These are phyloP conservation scores for Neoitamus cyanurus DNA, from an alignment of 2,888 invertebrate genomes.

Conservation along the genomic window DNA sequence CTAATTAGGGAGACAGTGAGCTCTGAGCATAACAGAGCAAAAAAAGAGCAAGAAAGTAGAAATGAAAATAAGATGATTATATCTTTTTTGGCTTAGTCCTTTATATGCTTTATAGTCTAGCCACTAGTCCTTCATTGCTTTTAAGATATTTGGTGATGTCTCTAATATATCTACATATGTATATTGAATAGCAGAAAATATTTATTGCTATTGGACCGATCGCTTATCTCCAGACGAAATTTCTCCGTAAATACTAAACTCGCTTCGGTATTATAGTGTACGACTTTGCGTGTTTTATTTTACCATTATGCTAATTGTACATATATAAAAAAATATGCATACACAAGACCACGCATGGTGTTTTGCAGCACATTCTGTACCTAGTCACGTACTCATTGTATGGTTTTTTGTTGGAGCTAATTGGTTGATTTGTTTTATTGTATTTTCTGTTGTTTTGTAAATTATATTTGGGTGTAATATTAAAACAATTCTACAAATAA, in stretches of 20 bases:
- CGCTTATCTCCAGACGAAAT: not conserved
- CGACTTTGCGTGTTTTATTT: not conserved
- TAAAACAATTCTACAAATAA: not conserved
- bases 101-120: too few relatives aligned
- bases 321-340: not conserved
- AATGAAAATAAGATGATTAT: too few relatives aligned
- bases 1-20: too few relatives aligned
- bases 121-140: too few relatives aligned
- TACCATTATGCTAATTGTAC: not conserved
- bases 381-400: not conserved
- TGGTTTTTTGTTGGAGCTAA: not conserved
- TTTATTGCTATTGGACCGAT: too few relatives aligned
- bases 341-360: not conserved
- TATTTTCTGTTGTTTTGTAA: not conserved
- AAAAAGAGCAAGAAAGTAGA: too few relatives aligned
- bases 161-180: too few relatives aligned
- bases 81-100: too few relatives aligned
- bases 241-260: not conserved
- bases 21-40: too few relatives aligned
- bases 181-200: too few relatives aligned
- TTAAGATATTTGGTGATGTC: too few relatives aligned
- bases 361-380: not conserved
- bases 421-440: not conserved
- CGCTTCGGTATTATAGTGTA: not conserved
- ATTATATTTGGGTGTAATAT: not conserved